Evolutionary conservation across 1,140 invertebrate genomes (phyloP), one percentile per base, ranked within the genome.

Genomic region (Sycobia sp.): DNA sequence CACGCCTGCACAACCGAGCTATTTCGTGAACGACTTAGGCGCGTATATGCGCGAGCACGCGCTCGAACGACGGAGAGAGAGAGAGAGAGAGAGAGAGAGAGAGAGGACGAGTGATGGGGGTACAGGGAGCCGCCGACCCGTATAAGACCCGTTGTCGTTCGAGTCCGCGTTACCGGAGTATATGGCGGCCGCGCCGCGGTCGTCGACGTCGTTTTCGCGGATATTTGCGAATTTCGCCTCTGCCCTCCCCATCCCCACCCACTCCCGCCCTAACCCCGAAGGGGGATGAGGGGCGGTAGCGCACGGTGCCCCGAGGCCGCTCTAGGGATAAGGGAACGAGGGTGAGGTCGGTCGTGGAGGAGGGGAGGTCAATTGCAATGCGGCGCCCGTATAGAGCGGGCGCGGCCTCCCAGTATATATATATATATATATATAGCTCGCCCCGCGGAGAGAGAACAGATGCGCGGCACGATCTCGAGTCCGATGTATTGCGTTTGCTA

Each of bases 401-500:
- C 41, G 27, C 13, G 25, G n/a, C n/a, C n/a, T n/a, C n/a, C n/a
- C n/a, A n/a, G n/a, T n/a, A n/a, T n/a, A n/a, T n/a, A n/a, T n/a
- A n/a, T n/a, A n/a, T n/a, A n/a, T n/a, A n/a, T n/a, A n/a, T n/a
- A n/a, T n/a, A n/a, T n/a, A n/a, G n/a, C n/a, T n/a, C n/a, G n/a
- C n/a, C n/a, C n/a, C n/a, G n/a, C n/a, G n/a, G 51, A 61, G 39
- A 61, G 73, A 70, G 76, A 80, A 77, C 78, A 80, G 77, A 79
- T 79, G 77, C 74, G 71, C 76, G 69, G 73, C 76, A 77, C 76
- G 77, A 78, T 78, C 75, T 69, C 74, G 69, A 75, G 71, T 72
- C 72, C 75, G 73, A 78, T 76, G 77, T 80, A 80, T 77, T 75
- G 77, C 76, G 75, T 78, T 79, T 80, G 76, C 75, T 80, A 80